phyloP scores from a whole-genome alignment of 2,113 vertebrate genomes.

The Speoplatyrhinus poulsoni region DNA sequence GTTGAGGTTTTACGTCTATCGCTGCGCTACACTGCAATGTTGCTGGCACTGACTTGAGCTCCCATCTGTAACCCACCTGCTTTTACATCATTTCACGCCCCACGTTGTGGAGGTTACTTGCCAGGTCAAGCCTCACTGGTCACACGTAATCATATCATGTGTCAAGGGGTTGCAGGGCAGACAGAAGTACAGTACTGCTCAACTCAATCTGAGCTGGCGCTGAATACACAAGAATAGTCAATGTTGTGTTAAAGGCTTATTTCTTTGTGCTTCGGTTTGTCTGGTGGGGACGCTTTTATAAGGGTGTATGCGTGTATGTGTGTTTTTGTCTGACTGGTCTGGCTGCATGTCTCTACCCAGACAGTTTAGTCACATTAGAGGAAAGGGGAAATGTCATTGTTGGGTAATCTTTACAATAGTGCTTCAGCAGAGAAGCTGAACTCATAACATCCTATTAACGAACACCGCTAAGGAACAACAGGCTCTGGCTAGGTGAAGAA shows the following conservation, averaged over 20 bases:
- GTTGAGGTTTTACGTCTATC: no score
- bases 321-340: conserved; percentile 35
- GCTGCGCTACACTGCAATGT: no score
- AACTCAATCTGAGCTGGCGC: conserved; percentile 20
- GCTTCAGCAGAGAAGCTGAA: conserved; percentile 10
- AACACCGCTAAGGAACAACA: not conserved
- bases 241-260: not conserved
- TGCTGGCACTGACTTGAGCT: no score
- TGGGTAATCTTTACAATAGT: conserved; percentile 32
- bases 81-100: no score
- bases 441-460: conserved; percentile 8
- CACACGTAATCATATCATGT: conserved; percentile 1
- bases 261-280: conserved; percentile 51
- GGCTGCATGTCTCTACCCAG: conserved; percentile 42
- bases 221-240: not conserved
- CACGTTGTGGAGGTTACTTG: not conserved
- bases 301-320: not conserved
- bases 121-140: not conserved
- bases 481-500: conserved; percentile 2
- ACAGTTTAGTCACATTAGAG: conserved; percentile 27
- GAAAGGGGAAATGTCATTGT: conserved; percentile 51
- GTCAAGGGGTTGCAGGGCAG: not conserved
- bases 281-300: conserved; percentile 42
- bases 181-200: conserved; percentile 16
- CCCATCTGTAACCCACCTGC: no score